These are phyloP conservation scores for Cryptus armator DNA, from an alignment of 2,888 invertebrate species.

Conservation along the genomic window DNA sequence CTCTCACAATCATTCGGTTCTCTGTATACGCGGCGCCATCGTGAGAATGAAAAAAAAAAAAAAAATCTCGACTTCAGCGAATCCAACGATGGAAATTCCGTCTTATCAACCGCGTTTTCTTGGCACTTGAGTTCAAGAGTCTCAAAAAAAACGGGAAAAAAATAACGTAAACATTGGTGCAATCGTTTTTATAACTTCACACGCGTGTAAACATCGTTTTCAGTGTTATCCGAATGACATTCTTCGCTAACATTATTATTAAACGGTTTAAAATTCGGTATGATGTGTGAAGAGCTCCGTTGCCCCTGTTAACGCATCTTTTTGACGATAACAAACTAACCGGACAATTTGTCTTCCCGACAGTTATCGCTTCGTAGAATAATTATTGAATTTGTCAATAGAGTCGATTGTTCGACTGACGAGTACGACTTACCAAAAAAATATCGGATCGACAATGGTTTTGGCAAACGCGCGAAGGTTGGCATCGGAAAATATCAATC, in stretches of 20 bases:
- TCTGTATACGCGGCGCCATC: slow-evolving; percentile 1
- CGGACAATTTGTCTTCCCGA: slow-evolving; percentile 14
- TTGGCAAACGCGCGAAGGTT: slow-evolving; percentile 70
- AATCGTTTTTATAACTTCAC: background rate
- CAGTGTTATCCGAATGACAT: background rate
- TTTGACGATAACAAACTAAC: background rate
- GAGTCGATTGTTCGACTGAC: slow-evolving; percentile 39
- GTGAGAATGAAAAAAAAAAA: background rate
- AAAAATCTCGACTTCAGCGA: slow-evolving; percentile 25
- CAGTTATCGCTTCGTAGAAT: slow-evolving; percentile 53
- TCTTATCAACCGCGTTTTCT: slow-evolving; percentile 17
- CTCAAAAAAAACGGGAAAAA: background rate
- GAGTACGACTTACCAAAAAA: slow-evolving; percentile 70
- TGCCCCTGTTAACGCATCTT: slow-evolving; percentile 14
- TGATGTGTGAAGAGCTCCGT: background rate
- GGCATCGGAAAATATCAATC: slow-evolving; percentile 78
- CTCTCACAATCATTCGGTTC: slow-evolving; percentile 5
- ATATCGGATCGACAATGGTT: slow-evolving; percentile 71
- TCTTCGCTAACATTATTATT: background rate
- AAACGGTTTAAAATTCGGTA: background rate
- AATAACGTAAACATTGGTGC: background rate
- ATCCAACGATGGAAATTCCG: slow-evolving; percentile 52
- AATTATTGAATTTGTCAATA: slow-evolving; percentile 61
- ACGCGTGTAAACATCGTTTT: background rate
- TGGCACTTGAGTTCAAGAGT: background rate